Evolutionary conservation across 2,888 invertebrate genomes (phyloP).

Genomic region (Exocentrus adspersus): DNA sequence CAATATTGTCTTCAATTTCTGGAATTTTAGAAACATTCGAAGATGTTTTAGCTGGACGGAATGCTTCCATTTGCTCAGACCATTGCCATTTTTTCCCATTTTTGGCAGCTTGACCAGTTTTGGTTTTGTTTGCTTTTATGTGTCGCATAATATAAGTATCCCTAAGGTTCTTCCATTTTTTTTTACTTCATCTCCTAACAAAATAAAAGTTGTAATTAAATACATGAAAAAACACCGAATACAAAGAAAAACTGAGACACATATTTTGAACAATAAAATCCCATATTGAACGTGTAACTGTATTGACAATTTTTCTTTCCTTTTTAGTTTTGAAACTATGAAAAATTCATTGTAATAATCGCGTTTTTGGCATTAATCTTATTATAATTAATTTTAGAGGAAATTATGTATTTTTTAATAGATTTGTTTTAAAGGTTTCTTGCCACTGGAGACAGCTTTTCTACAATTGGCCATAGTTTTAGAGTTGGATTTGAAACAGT

Average conservation of each 20-base stretch:
- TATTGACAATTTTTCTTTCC: no score
- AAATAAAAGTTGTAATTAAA: no score
- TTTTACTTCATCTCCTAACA: background rate
- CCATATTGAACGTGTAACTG: no score
- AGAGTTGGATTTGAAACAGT: constrained; percentile 43
- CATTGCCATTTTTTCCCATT: background rate
- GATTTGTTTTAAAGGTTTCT: constrained; percentile 27
- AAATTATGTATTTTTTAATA: no score
- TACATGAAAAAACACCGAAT: no score
- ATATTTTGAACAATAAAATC: no score
- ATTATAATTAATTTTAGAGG: no score
- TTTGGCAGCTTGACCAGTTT: background rate
- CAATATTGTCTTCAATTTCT: no score
- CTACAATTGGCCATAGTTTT: constrained; percentile 34
- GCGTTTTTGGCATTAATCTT: no score
- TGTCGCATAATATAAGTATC: background rate
- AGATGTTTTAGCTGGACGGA: background rate
- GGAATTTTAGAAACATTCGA: background rate
- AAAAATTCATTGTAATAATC: no score
- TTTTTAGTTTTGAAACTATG: no score
- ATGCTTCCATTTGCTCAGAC: background rate
- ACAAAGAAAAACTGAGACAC: no score
- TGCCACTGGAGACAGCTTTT: constrained; percentile 31
- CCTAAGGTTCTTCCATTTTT: background rate
- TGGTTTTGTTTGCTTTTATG: background rate